Evolutionary conservation across 1,140 invertebrate genomes (phyloP).

Genomic region (Drosophila tani): DNA sequence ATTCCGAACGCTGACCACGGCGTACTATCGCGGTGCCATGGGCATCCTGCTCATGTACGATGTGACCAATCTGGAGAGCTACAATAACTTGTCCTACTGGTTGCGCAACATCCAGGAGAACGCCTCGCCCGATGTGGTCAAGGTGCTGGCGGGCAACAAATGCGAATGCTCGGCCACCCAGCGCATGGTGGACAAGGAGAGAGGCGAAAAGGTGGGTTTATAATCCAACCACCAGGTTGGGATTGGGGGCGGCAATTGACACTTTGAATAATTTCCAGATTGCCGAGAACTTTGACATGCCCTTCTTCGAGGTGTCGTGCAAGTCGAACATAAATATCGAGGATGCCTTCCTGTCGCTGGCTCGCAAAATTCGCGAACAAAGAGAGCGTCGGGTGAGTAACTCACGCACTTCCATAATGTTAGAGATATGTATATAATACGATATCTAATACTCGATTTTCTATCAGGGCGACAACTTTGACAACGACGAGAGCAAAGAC

Average conservation of each 20-base stretch:
- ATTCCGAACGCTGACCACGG: slow-evolving; percentile 91
- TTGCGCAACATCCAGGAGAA: slow-evolving; percentile 95
- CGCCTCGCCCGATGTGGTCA: slow-evolving; percentile 93
- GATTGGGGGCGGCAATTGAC: not conserved
- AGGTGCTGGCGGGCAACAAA: slow-evolving; percentile 94
- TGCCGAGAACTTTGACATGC: slow-evolving; percentile 95
- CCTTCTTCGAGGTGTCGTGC: slow-evolving; percentile 96
- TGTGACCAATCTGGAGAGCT: slow-evolving; percentile 93
- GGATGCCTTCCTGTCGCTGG: slow-evolving; percentile 93
- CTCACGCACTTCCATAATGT: not conserved
- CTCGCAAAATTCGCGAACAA: slow-evolving; percentile 92
- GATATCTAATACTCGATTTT: not conserved
- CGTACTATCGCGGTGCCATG: slow-evolving; percentile 94
- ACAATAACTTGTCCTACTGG: slow-evolving; percentile 95
- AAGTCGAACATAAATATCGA: slow-evolving; percentile 96
- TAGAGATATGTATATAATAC: not conserved
- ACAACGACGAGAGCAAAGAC: slow-evolving; percentile 81
- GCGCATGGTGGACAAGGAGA: slow-evolving; percentile 90
- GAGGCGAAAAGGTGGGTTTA: slow-evolving; percentile 90
- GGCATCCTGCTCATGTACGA: slow-evolving; percentile 95
- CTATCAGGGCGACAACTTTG: slow-evolving; percentile 81
- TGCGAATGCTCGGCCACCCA: slow-evolving; percentile 90
- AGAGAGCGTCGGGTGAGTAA: slow-evolving; percentile 89
- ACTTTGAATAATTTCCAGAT: slow-evolving; percentile 86
- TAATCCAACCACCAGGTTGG: too few relatives aligned